Base-by-base conservation (phyloP, 1,140 invertebrate genomes). In the Phymorhynchus buccinoides region DNA sequence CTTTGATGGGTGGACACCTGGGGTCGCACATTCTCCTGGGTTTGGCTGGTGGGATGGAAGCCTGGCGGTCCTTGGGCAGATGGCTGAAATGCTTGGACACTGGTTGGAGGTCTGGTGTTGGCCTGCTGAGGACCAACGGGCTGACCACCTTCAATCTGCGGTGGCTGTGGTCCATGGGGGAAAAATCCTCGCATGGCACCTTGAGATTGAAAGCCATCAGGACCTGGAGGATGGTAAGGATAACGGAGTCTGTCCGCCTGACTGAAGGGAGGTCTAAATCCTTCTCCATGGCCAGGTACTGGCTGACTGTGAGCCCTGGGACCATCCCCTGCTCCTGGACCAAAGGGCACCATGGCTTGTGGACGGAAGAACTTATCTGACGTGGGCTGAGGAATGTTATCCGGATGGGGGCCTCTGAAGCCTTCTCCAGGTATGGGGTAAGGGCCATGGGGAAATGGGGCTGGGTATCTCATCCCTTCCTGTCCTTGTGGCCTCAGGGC, bases 401-500 rank as follows among this genome's bases (percentile, higher is more conserved):
- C 81, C n/a, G 81, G 39, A 22, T 44, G 62, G n/a, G 16, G 41
- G 7, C 81, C 81, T 73, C 66, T 56, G 62, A 83, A 71, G 35
- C 32, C 35, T 32, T 83, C 81, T 42, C 81, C 81, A 44, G 66
- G 81, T 18, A 83, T 56, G 18, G 81, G 81, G 66, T 83, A 83
- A 27, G 81, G 81, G 9, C 81, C 81, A 73, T 83, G 81, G 30
- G 62, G 66, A 32, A 83, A 83, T 1, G 81, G 81, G 32, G 52
- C 32, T 41, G n/a, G 62, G 48, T 66, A 83, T 12, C 66, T 62
- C 77, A 52, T 52, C 27, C 30, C 12, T 6, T 48, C 77, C 30
- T 32, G 81, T 18, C 44, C 35, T 37, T 62, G 35, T 14, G 66
- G 66, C 1, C 66, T 66, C 35, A 44, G 27, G 37, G 16, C 14